Evolutionary conservation across 2,888 invertebrate species (phyloP).

Genomic region (Microplitis deprimator): DNA sequence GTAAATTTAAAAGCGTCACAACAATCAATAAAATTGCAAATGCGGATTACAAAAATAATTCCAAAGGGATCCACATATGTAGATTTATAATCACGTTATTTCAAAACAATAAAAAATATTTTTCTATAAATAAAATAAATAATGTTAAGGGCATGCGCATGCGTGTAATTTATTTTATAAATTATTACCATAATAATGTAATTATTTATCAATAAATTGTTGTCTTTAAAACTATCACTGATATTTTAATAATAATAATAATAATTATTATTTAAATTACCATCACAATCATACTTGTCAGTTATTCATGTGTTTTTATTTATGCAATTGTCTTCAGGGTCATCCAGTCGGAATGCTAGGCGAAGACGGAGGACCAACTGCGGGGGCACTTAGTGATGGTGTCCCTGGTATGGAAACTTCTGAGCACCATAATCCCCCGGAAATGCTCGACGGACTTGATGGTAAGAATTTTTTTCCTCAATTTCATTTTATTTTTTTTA

Average conservation of each 20-base stretch:
- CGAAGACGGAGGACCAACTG: conserved; percentile 66
- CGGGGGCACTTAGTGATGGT: conserved; percentile 66
- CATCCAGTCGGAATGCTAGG: conserved; percentile 67
- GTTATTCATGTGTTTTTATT: not conserved
- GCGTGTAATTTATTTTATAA: not conserved
- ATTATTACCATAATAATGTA: conserved; percentile 1
- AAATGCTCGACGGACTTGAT: conserved; percentile 72
- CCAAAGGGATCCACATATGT: not conserved
- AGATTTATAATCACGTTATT: not conserved
- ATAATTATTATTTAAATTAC: not conserved
- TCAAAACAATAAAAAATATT: not conserved
- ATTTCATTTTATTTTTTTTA: conserved; percentile 46
- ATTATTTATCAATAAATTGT: not conserved
- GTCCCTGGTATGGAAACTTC: conserved; percentile 67
- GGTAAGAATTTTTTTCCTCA: conserved; percentile 67
- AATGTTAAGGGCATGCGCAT: not conserved
- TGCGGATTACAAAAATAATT: not conserved
- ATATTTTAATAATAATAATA: not conserved
- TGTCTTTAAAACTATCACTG: not conserved
- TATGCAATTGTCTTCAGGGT: conserved; percentile 58
- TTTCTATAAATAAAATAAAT: not conserved
- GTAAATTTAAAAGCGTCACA: conserved; percentile 1
- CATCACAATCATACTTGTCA: not conserved
- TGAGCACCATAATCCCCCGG: conserved; percentile 69
- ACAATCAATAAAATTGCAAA: not conserved